Percentiles rank a stretch among this genome's conserved stretches.
These are phyloP conservation scores for Augiades crinisus DNA, from an alignment of 2,888 invertebrate genomes.

Conservation along the genomic window DNA sequence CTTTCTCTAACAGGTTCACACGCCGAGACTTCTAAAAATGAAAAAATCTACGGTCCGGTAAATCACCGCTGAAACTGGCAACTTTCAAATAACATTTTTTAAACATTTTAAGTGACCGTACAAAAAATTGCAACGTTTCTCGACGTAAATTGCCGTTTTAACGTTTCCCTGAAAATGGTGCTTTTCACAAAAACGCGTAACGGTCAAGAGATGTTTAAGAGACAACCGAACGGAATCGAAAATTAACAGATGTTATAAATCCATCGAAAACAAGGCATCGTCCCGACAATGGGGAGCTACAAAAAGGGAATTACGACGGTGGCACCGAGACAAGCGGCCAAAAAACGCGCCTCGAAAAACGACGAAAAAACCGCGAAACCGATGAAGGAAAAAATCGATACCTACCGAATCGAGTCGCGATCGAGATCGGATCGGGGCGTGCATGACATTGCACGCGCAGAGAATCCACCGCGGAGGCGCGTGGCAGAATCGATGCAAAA, in stretches of 20 bases:
- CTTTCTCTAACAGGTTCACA: neutral
- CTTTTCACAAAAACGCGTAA: conserved; percentile 9
- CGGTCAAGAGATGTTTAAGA: conserved; percentile 10
- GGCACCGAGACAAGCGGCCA: conserved; percentile 48
- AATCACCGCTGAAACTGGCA: conserved; percentile 7
- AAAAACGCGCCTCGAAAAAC: conserved; percentile 55
- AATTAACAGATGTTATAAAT: conserved; percentile 54
- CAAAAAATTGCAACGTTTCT: conserved; percentile 20
- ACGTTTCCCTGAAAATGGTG: conserved; percentile 7
- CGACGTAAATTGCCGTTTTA: conserved; percentile 19
- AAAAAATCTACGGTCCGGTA: conserved; percentile 5
- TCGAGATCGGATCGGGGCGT: conserved; percentile 50
- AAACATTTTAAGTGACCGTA: neutral
- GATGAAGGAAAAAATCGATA: conserved; percentile 55
- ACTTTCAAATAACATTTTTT: conserved; percentile 20
- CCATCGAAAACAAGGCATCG: conserved; percentile 44
- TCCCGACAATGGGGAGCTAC: conserved; percentile 50
- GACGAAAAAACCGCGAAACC: conserved; percentile 43
- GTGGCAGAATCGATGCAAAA: conserved; percentile 55
- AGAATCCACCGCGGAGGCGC: conserved; percentile 53
- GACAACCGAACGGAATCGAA: conserved; percentile 30
- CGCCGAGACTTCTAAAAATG: neutral
- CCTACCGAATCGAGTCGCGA: conserved; percentile 50
- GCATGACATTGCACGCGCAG: conserved; percentile 67
- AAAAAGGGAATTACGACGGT: conserved; percentile 40